phyloP scores from a whole-genome alignment of 1,140 invertebrate genomes.

The Geopemphigus sp. region DNA sequence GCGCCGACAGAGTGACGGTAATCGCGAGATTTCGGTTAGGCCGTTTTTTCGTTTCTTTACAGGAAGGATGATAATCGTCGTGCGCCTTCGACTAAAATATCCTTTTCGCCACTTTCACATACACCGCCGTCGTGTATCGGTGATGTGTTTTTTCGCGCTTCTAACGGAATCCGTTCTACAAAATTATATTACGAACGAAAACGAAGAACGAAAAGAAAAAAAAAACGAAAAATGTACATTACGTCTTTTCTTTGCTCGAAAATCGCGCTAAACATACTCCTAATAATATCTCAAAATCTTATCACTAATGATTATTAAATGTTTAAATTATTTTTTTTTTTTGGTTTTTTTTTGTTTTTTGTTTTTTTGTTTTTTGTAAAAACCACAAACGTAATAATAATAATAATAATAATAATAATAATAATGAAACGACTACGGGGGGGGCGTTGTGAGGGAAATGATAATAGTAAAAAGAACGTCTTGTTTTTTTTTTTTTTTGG shows the following conservation, averaged over 20 bases:
- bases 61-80: too few relatives aligned
- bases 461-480: conserved; percentile 13
- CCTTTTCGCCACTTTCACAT: not conserved
- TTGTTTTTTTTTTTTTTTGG: not conserved
- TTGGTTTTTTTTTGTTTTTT: not conserved
- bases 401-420: too few relatives aligned
- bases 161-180: conserved; percentile 3
- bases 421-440: not conserved
- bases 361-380: not conserved
- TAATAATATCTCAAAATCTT: conserved; percentile 35
- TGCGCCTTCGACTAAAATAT: not conserved
- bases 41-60: too few relatives aligned
- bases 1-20: too few relatives aligned
- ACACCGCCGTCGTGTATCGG: too few relatives aligned
- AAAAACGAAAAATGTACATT: conserved; percentile 12
- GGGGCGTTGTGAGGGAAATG: not conserved
- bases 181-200: not conserved
- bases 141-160: not conserved
- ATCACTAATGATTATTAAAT: conserved; percentile 9
- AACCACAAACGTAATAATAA: conserved; percentile 36
- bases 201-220: too few relatives aligned
- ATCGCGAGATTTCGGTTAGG: not conserved
- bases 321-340: not conserved
- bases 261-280: not conserved
- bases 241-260: conserved; percentile 3